These are phyloP conservation scores for Argynnis bischoffii DNA, from an alignment of 2,888 invertebrate species.

Conservation along the genomic window DNA sequence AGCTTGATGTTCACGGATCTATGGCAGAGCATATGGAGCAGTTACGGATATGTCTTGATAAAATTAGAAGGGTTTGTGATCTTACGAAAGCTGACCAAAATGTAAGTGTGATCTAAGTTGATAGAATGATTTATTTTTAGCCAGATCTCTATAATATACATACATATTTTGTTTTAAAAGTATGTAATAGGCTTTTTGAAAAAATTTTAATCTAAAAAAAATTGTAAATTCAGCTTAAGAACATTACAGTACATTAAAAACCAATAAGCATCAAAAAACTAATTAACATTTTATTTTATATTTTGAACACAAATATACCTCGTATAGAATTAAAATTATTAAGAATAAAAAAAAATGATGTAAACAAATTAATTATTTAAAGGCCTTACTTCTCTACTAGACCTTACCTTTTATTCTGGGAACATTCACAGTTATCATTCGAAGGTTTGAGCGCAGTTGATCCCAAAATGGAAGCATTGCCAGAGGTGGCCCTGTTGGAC, in stretches of 20 bases:
- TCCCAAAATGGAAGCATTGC: constrained; percentile 70
- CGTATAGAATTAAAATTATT: no score
- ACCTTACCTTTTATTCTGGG: no score
- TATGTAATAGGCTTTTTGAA: no score
- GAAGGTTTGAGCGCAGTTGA: constrained; percentile 66
- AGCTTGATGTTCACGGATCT: constrained; percentile 60
- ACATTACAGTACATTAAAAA: no score
- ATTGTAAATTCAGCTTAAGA: no score
- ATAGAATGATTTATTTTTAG: not conserved
- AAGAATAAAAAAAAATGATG: no score
- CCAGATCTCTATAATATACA: not conserved
- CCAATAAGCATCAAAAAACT: no score
- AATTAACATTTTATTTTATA: no score
- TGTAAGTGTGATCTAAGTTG: constrained; percentile 46
- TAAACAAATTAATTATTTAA: no score
- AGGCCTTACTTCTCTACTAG: no score
- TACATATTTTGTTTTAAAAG: not conserved
- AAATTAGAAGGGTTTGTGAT: constrained; percentile 58
- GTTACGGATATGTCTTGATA: constrained; percentile 65
- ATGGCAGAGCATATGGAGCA: constrained; percentile 69
- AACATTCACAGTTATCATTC: constrained; percentile 58
- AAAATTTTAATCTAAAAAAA: no score
- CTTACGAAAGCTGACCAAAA: constrained; percentile 52
- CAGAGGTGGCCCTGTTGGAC: constrained; percentile 74
- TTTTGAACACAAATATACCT: no score